Evolutionary conservation across 2,113 vertebrate genomes (phyloP).

Genomic region (Ia io): DNA sequence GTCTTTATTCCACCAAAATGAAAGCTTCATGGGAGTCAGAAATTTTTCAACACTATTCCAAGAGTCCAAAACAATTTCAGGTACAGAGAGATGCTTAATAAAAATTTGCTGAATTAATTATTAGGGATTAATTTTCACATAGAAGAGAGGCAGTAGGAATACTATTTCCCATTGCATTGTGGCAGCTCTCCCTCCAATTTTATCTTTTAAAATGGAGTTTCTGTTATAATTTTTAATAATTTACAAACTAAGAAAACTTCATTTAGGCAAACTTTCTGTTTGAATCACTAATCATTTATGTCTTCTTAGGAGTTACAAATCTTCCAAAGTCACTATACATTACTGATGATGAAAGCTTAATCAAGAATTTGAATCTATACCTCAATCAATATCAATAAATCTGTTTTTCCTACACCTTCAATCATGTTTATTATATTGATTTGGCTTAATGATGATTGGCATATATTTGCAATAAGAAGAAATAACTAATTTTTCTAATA

Average conservation of each 20-base stretch:
- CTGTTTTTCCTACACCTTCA: neutral
- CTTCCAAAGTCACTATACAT: neutral
- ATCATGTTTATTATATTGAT: neutral
- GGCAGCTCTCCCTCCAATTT: neutral
- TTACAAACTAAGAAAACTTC: constrained; percentile 22
- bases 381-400: neutral
- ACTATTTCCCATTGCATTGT: neutral
- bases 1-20: neutral
- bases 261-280: neutral
- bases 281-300: neutral
- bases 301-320: neutral
- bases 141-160: neutral
- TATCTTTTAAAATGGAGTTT: neutral
- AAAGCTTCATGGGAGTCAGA: neutral
- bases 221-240: neutral
- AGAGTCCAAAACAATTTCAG: constrained; percentile 7
- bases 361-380: neutral
- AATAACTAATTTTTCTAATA: neutral
- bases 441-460: neutral
- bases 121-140: neutral
- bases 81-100: neutral
- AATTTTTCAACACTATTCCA: neutral
- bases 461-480: neutral
- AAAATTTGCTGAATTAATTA: neutral
- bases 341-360: neutral